Evolutionary conservation across 2,888 invertebrate genomes (phyloP), one percentile per base, ranked within the genome.

Genomic region (Acrocyrtus sp.): DNA sequence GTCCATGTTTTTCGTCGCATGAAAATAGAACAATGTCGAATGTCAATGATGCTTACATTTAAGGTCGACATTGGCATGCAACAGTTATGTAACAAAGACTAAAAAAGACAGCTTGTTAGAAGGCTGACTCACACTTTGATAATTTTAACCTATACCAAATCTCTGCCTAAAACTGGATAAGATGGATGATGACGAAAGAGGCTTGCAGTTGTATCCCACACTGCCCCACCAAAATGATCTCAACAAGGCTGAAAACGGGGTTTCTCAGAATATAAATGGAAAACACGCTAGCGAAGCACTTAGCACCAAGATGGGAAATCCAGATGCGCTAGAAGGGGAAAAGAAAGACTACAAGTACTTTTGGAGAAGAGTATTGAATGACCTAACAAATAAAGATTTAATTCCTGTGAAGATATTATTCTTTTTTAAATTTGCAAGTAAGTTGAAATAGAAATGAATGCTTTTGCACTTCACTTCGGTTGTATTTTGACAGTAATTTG

Each of bases 401-500:
- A 85, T 92, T 78, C 91, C 92, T 1, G 84, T 92, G 70, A 92
- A 92, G 84, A 85, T 92, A 80, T 86, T 92, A 78, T 92, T 92
- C 84, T 92, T 92, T 83, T 90, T 92, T 68, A 90, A 92, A 85
- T 89, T 91, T 48, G 92, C 92, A 19, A 91, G 92, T 92, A 86
- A 90, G 91, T 89, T 8, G 1, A 57, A 22, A 22, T 15, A 45
- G 45, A 15, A 45, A 19, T 15, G 17, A 45, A 45, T 45, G 45
- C 45, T 17, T 45, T 17, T n/a, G n/a, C n/a, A n/a, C n/a, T n/a
- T n/a, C n/a, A n/a, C n/a, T n/a, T n/a, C n/a, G n/a, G n/a, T n/a
- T n/a, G n/a, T n/a, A n/a, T n/a, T n/a, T n/a, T n/a, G n/a, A n/a
- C n/a, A n/a, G n/a, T n/a, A n/a, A n/a, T n/a, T n/a, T n/a, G n/a